Conservation (phyloP, 2,888 invertebrate species). For the Cheilosia urbana region DNA sequence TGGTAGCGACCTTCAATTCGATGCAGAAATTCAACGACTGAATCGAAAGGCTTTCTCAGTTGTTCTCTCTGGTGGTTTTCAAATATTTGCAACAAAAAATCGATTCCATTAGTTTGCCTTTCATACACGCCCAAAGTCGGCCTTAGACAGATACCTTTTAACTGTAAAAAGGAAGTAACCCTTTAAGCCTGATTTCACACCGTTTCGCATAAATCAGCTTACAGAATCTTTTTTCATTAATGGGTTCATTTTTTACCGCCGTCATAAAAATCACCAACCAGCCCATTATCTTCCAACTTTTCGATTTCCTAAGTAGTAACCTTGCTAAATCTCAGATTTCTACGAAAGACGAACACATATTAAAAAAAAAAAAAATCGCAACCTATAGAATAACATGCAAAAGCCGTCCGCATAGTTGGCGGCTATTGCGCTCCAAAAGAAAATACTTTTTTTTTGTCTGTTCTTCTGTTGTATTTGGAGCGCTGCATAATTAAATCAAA, state of each 20-base stretch:
- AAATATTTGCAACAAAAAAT: too few species aligned
- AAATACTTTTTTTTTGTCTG: not conserved
- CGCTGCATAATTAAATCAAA: constrained; percentile 74
- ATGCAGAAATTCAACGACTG: too few species aligned
- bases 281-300: constrained; percentile 43
- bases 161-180: constrained; percentile 61
- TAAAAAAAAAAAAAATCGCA: not conserved
- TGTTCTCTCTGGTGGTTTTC: too few species aligned
- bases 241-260: constrained; percentile 1
- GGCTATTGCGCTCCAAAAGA: constrained; percentile 52
- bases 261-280: constrained; percentile 52
- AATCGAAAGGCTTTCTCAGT: too few species aligned
- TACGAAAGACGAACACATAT: constrained; percentile 39
- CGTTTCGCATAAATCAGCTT: constrained; percentile 37
- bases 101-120: too few species aligned
- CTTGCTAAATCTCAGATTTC: constrained; percentile 65
- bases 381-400: constrained; percentile 41
- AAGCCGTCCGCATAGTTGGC: constrained; percentile 28
- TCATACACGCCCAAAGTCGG: too few species aligned
- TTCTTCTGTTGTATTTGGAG: not conserved
- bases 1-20: too few species aligned
- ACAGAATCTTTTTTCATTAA: not conserved
- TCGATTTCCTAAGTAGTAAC: constrained; percentile 56
- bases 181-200: constrained; percentile 49
- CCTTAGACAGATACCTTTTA: not conserved